A percentile compares a stretch with the other conserved stretches of the same genome.
These are phyloP conservation scores for Rhizoglyphus robini DNA, from an alignment of 1,140 invertebrate species.

Conservation along the genomic window DNA sequence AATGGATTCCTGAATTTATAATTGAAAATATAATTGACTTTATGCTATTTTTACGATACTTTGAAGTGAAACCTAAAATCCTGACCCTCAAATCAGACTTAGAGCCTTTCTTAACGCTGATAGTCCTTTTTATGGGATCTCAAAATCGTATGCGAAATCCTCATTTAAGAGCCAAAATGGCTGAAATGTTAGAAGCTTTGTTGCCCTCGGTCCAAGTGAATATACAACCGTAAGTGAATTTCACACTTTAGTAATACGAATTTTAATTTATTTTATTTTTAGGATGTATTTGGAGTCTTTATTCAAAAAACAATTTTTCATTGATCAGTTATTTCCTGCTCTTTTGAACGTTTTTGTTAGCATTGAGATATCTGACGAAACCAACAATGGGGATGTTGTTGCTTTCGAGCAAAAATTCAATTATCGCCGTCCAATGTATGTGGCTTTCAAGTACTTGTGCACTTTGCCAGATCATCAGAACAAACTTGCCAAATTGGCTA, in stretches of 20 bases:
- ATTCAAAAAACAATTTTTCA: constrained; percentile 60
- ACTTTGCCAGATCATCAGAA: constrained; percentile 53
- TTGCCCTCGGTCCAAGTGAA: constrained; percentile 34
- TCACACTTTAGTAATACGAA: not conserved
- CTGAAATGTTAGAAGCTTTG: constrained; percentile 70
- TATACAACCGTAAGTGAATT: constrained; percentile 12
- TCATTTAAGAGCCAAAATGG: constrained; percentile 73
- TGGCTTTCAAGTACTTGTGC: constrained; percentile 84
- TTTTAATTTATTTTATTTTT: not conserved
- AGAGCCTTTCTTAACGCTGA: constrained; percentile 51
- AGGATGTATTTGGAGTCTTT: constrained; percentile 49
- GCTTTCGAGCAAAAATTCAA: constrained; percentile 96
- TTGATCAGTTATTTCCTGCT: constrained; percentile 51
- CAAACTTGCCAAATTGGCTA: constrained; percentile 61
- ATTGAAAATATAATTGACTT: constrained; percentile 28
- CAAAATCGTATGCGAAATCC: constrained; percentile 71
- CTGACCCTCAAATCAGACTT: constrained; percentile 44
- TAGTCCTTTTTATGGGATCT: constrained; percentile 56
- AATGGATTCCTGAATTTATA: constrained; percentile 28
- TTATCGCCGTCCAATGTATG: constrained; percentile 86
- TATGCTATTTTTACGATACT: constrained; percentile 26
- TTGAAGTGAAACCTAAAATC: constrained; percentile 23
- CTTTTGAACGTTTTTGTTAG: constrained; percentile 82
- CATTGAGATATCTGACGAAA: constrained; percentile 70
- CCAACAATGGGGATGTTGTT: constrained; percentile 58